Base-by-base conservation (phyloP, 2,888 invertebrate genomes). In the Hetaerina titia region DNA sequence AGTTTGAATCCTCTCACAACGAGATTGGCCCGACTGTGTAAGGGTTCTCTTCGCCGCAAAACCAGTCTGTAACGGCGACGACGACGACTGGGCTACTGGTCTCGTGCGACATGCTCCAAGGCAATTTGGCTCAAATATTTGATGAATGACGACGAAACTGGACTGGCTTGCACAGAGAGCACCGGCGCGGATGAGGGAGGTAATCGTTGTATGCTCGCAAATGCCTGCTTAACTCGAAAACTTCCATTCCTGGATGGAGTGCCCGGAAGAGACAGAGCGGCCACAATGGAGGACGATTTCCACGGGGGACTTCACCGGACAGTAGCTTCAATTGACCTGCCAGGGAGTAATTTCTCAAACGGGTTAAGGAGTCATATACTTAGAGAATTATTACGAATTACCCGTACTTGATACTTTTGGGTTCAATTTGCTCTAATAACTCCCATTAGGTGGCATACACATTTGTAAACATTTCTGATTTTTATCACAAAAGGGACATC, bases 61-160 rank as follows among this genome's bases (percentile, higher is more conserved):
- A 81, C 81, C 81, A 31, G 11, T 45, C 45, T 45, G 45, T 45
- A 4, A n/a, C 31, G 81, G 81, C 15, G 31, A 81, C 81, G 81
- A 81, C 81, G 81, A 69, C 69, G 15, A 13, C 81, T 31, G 13
- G 13, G 81, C 25, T 31, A 31, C 81, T 15, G 13, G 81, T 31
- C 81, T 81, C 81, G 81, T 31, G 31, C 81, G 81, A 31, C 25
- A 81, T 31, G 31, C 81, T 15, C 81, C 25, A 31, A 81, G 81
- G 81, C 25, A 1, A 81, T 81, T 81, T 25, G 81, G 81, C 81
- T 81, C 81, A 81, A 81, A 81, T 81, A 81, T 81, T 81, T 81
- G 31, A 81, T 81, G 31, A 81, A 81, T 31, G 81, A 13, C 31
- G 81, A 81, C 31, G 81, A 81, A 81, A 81, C 81, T 81, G 81